Evolutionary conservation across 2,797 vertebrate genomes (phyloP).

Genomic region (Semotilus atromaculatus): DNA sequence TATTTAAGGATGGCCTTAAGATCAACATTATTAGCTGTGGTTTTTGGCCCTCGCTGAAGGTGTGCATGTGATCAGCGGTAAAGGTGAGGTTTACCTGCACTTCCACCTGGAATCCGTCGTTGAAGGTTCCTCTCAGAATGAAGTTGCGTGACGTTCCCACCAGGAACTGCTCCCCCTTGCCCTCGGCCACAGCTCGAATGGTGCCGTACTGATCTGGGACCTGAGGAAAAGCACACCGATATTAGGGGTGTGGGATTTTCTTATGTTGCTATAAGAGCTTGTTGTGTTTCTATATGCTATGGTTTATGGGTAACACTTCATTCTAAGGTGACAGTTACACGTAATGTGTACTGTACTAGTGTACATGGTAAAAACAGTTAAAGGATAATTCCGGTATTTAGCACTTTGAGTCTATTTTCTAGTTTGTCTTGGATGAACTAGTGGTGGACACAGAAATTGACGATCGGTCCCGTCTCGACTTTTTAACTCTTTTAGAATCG

Average conservation of each 20-base stretch:
- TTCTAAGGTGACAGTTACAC: neutral
- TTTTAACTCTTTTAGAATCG: no score
- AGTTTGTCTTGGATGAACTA: no score
- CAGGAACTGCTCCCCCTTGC: conserved; percentile 92
- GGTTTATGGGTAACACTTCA: neutral
- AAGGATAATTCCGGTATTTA: no score
- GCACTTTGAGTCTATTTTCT: no score
- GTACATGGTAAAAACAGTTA: neutral
- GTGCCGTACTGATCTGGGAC: conserved; percentile 95
- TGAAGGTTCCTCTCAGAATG: conserved; percentile 93
- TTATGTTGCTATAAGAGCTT: neutral
- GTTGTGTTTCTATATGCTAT: neutral
- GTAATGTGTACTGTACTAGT: neutral
- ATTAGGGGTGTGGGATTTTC: neutral
- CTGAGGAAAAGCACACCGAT: conserved; percentile 67
- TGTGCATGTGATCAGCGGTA: no score
- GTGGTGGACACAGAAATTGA: no score
- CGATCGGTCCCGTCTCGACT: no score
- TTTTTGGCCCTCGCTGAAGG: no score
- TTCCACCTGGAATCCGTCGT: conserved; percentile 91
- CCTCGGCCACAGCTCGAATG: conserved; percentile 94
- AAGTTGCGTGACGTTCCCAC: conserved; percentile 95
- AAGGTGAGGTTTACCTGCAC: conserved; percentile 85
- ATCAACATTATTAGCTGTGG: no score
- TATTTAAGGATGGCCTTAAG: no score